Conservation (phyloP, 2,797 vertebrate species). For the Poecilia velifera region DNA sequence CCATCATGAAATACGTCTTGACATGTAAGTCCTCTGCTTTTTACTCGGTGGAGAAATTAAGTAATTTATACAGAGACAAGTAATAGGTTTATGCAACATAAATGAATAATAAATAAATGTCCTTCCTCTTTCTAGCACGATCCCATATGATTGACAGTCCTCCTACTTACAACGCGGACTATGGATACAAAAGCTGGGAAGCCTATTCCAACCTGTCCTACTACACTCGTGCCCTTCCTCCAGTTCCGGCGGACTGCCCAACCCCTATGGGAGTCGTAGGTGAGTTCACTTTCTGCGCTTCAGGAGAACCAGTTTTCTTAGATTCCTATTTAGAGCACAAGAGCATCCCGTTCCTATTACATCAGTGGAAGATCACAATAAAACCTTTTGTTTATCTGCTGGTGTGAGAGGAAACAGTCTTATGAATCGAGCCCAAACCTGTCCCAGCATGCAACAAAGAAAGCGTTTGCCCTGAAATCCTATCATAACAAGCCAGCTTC, state of each 20-base stretch:
- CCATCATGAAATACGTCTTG: constrained; percentile 94
- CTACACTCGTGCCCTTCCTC: constrained; percentile 92
- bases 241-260: constrained; percentile 90
- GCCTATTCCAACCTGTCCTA: constrained; percentile 96
- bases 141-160: constrained; percentile 96
- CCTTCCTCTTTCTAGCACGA: constrained; percentile 82
- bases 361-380: constrained; percentile 28
- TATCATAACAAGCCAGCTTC: neutral
- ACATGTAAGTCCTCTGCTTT: constrained; percentile 86
- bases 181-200: constrained; percentile 95
- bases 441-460: constrained; percentile 5
- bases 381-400: neutral
- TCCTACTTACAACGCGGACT: constrained; percentile 91
- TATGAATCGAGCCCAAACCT: constrained; percentile 1
- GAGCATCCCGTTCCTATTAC: constrained; percentile 30
- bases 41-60: neutral
- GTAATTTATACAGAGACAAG: too few relatives aligned
- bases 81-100: neutral
- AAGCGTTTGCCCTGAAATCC: neutral
- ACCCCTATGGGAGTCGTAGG: constrained; percentile 96
- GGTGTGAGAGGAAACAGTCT: constrained; percentile 1
- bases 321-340: constrained; percentile 71
- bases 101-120: constrained; percentile 1
- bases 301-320: constrained; percentile 78
- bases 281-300: constrained; percentile 68